These are phyloP conservation scores for Leistus spinibarbis DNA, from an alignment of 2,888 invertebrate genomes.

Conservation along the genomic window DNA sequence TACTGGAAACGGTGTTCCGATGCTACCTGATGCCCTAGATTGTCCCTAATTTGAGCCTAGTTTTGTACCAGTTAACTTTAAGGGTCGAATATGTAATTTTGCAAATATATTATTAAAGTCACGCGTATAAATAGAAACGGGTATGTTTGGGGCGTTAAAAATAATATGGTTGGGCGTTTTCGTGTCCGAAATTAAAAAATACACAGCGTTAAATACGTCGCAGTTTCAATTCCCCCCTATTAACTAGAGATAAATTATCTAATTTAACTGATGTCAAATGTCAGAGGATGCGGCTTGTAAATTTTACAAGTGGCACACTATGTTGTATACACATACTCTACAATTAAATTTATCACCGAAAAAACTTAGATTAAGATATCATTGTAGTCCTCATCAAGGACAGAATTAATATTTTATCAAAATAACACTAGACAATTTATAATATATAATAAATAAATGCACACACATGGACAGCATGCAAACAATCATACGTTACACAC, in stretches of 20 bases:
- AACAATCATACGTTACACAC: no score
- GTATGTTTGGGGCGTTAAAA: no score
- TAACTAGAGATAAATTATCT: neutral
- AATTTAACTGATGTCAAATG: neutral
- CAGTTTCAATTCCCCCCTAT: neutral
- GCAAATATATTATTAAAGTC: no score
- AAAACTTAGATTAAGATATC: neutral
- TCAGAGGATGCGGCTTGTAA: neutral
- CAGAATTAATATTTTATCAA: neutral
- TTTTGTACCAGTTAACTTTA: no score
- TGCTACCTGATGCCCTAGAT: no score
- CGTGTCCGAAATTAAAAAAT: no score
- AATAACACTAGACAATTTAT: neutral
- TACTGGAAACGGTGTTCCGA: no score
- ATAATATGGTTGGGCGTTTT: no score
- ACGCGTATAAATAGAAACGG: no score
- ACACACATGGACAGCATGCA: neutral
- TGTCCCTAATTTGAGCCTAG: no score
- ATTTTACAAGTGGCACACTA: neutral
- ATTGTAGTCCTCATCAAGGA: neutral
- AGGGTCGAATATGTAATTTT: no score
- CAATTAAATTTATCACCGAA: neutral
- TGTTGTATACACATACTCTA: neutral
- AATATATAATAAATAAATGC: no score
- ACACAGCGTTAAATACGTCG: neutral